Base-by-base conservation (phyloP, 2,888 invertebrate genomes). In the Patella caerulea region DNA sequence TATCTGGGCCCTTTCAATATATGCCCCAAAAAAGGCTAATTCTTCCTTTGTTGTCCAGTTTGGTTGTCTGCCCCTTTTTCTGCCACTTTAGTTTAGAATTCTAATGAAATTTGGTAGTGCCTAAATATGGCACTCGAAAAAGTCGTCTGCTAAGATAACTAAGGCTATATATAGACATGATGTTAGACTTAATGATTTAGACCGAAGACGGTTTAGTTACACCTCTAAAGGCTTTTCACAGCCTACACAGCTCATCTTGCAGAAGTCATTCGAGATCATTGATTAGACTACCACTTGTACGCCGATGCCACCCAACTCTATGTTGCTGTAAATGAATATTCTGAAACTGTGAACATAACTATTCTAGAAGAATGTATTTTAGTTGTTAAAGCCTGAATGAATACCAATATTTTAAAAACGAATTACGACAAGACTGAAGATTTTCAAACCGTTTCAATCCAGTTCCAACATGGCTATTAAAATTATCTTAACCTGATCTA, bases 361-460 rank as follows among this genome's bases (percentile, higher is more conserved):
- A 65, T 24, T 24, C 65, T 65, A 83, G 65, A 24, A 11, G 19
- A 65, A 24, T 65, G 65, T 24, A 65, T 65, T 19, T 9, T 19
- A 15, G 24, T 12, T 65, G 19, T 65, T 24, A 65, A 24, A 24
- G 24, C n/a, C 65, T 65, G 65, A 24, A 65, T 65, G 65, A 7
- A 24, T 12, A 65, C 65, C 9, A 19, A 65, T 24, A 19, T 65
- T 19, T 24, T 74, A 65, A 74, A 74, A 2, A 19, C n/a, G 9
- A 59, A 59, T 15, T 0, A 24, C 24, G 1, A 24, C 24, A 24
- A 24, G 24, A 24, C 24, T 1, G 24, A 24, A 24, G 24, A 24
- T 24, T 24, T 24, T 24, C 24, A 24, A 24, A 24, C 24, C 24
- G 24, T 24, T 24, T 24, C 24, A 24, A 24, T 24, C 24, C 24